Conservation (phyloP, 2,797 vertebrate species). For the Prionace glauca region DNA sequence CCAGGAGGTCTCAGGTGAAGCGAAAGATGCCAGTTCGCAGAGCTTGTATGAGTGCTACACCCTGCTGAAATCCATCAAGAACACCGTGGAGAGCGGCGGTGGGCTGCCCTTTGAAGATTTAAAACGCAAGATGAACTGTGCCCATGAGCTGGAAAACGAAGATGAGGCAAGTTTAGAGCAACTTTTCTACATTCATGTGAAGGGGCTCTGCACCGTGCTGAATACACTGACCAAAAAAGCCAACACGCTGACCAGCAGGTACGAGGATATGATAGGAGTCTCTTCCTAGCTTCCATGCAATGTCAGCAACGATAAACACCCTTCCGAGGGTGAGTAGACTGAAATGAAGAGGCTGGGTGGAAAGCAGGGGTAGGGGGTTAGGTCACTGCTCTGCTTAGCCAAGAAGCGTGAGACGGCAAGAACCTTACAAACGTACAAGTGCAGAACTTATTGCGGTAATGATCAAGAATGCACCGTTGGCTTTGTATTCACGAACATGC, state of each 20-base stretch:
- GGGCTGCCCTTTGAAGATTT: conserved; percentile 51
- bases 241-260: conserved; percentile 66
- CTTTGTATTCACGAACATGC: background rate
- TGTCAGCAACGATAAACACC: background rate
- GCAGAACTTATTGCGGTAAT: background rate
- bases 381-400: background rate
- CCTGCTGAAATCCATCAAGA: conserved; percentile 71
- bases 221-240: conserved; percentile 66
- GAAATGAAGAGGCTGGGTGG: background rate
- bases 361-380: background rate
- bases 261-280: conserved; percentile 71
- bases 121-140: conserved; percentile 42
- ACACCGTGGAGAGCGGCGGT: conserved; percentile 63
- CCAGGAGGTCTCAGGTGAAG: conserved; percentile 45
- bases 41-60: conserved; percentile 70
- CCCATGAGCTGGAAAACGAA: background rate
- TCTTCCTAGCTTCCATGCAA: conserved; percentile 43
- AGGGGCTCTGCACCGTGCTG: conserved; percentile 71
- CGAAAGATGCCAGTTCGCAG: background rate
- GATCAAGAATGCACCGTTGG: background rate
- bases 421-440: background rate
- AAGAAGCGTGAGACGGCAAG: background rate
- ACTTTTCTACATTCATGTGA: conserved; percentile 69
- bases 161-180: conserved; percentile 60
- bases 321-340: background rate